phyloP scores from a whole-genome alignment of 2,797 vertebrate species.

The Echiichthys vipera region DNA sequence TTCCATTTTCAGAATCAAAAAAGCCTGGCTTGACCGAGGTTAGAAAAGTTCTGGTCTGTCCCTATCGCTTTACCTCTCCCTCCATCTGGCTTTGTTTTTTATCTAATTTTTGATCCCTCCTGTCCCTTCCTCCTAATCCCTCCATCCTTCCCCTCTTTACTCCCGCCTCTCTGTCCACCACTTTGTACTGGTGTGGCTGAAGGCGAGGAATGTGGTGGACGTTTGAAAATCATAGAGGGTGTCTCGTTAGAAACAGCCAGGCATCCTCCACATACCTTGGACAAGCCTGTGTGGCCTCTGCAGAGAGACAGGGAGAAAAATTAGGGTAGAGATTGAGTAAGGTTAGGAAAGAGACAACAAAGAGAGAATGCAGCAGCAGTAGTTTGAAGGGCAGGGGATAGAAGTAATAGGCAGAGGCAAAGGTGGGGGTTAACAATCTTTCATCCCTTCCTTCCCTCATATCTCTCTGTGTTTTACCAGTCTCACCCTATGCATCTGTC shows the following conservation, averaged over 20 bases:
- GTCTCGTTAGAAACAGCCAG: conserved; percentile 64
- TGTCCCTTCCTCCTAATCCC: conserved; percentile 12
- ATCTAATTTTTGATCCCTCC: conserved; percentile 32
- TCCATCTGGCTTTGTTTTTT: not conserved
- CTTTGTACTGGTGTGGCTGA: conserved; percentile 27
- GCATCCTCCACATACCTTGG: conserved; percentile 26
- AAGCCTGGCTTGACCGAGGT: not conserved
- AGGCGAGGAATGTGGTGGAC: conserved; percentile 30
- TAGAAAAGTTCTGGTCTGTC: conserved; percentile 8
- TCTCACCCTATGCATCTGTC: conserved; percentile 23
- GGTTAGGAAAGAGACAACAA: conserved; percentile 18
- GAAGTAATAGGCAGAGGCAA: conserved; percentile 42
- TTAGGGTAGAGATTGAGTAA: conserved; percentile 28
- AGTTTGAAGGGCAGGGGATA: conserved; percentile 50
- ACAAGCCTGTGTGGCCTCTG: conserved; percentile 21
- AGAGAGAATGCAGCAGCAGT: conserved; percentile 33
- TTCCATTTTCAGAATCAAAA: conserved; percentile 1
- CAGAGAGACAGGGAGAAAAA: conserved; percentile 8
- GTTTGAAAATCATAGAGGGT: conserved; percentile 46
- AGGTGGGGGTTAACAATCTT: conserved; percentile 47
- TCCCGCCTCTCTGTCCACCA: conserved; percentile 20
- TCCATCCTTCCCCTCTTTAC: conserved; percentile 14
- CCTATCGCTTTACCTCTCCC: not conserved
- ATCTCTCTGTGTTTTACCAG: conserved; percentile 25
- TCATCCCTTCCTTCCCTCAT: conserved; percentile 30